A percentile compares a stretch with the other conserved stretches of the same genome.
Evolutionary conservation across 2,113 vertebrate genomes (phyloP).

Genomic region (Gallinago jamesoni): DNA sequence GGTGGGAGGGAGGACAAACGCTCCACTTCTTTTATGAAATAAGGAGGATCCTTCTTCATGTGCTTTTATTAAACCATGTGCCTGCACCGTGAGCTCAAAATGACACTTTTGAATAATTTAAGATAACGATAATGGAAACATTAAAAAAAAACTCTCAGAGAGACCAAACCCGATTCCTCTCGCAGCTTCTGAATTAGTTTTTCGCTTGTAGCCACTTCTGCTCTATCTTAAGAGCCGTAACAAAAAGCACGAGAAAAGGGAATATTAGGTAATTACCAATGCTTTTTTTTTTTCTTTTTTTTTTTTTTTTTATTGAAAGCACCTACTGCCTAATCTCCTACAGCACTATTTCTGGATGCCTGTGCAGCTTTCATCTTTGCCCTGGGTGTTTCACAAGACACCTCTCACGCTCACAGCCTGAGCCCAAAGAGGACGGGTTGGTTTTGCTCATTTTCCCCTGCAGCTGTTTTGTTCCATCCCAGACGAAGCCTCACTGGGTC

Average conservation of each 20-base stretch:
- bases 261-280: constrained; percentile 33
- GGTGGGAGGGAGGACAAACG: background rate
- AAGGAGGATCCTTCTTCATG: background rate
- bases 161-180: constrained; percentile 25
- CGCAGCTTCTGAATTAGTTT: constrained; percentile 38
- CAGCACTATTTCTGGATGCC: constrained; percentile 38
- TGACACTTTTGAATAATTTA: constrained; percentile 63
- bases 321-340: constrained; percentile 6
- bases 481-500: background rate
- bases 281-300: background rate
- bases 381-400: background rate
- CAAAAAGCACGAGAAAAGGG: background rate
- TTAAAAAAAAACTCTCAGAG: constrained; percentile 21
- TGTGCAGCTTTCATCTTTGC: constrained; percentile 16
- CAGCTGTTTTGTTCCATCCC: background rate
- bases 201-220: constrained; percentile 44
- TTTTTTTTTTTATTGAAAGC: background rate
- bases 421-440: background rate
- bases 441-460: background rate
- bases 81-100: constrained; percentile 20
- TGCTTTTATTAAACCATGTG: constrained; percentile 27
- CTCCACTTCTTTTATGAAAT: background rate
- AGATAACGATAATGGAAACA: constrained; percentile 62
- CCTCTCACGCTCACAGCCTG: background rate
- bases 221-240: constrained; percentile 38